Evolutionary conservation across 2,797 vertebrate species (phyloP).

Genomic region (Sebastes kiyomatsui): DNA sequence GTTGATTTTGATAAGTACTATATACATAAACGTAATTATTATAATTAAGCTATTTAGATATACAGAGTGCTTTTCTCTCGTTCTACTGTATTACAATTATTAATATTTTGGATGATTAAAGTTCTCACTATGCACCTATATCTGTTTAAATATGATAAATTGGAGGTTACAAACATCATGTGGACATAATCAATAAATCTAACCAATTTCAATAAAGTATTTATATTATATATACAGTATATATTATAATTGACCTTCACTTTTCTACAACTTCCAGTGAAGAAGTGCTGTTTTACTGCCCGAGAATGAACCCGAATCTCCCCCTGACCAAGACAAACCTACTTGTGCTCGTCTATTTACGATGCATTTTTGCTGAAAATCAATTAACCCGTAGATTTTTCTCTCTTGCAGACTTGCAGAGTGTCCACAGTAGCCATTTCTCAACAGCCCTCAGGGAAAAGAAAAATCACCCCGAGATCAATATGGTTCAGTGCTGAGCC

Average conservation of each 20-base stretch:
- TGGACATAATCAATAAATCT: not conserved
- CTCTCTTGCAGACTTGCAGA: slow-evolving; percentile 4
- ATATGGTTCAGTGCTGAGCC: slow-evolving; percentile 21
- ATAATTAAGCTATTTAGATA: not conserved
- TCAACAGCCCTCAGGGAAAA: slow-evolving; percentile 7
- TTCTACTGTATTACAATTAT: not conserved
- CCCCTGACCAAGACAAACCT: not conserved
- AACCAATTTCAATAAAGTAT: not conserved
- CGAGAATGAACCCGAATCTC: not conserved
- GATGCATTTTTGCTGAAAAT: slow-evolving; percentile 20
- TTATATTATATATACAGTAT: not conserved
- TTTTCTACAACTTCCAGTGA: not conserved
- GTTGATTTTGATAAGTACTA: not conserved
- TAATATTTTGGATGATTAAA: not conserved
- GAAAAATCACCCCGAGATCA: slow-evolving; percentile 40
- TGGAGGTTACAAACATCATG: not conserved
- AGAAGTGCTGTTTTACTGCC: not conserved
- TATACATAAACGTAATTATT: not conserved
- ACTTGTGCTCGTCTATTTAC: slow-evolving; percentile 13
- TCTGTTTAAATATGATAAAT: not conserved
- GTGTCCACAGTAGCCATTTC: slow-evolving; percentile 11
- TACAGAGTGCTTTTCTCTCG: not conserved
- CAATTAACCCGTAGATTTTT: slow-evolving; percentile 18
- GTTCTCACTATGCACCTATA: not conserved
- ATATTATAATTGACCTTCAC: not conserved